Conservation (phyloP, 2,797 vertebrate genomes). For the Arrhamphus sclerolepis region DNA sequence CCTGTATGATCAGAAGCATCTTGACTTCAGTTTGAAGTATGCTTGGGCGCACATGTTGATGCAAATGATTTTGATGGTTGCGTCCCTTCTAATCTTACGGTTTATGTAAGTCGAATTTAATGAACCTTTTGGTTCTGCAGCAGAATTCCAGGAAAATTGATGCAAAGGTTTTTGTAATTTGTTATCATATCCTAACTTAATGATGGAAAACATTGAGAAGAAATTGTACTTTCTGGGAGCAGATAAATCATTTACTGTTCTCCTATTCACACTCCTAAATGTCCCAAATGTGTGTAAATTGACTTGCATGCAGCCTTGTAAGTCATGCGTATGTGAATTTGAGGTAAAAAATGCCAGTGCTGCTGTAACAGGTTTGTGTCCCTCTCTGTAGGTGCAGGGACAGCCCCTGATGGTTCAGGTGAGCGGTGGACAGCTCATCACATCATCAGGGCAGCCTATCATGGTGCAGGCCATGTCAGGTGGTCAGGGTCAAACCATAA, state of each 20-base stretch:
- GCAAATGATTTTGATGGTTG: not conserved
- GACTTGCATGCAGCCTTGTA: constrained; percentile 19
- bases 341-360: not conserved
- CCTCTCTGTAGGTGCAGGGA: constrained; percentile 88
- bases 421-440: constrained; percentile 98
- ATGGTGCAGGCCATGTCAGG: constrained; percentile 98
- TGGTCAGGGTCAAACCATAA: constrained; percentile 96
- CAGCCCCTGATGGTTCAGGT: constrained; percentile 99
- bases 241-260: not conserved
- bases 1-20: constrained; percentile 4
- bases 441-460: constrained; percentile 98
- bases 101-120: constrained; percentile 2
- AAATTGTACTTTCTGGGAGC: too few species aligned
- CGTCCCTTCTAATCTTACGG: not conserved
- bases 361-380: constrained; percentile 30
- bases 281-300: constrained; percentile 18
- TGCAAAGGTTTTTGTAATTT: too few species aligned
- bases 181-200: too few species aligned
- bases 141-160: too few species aligned
- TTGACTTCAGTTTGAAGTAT: constrained; percentile 8
- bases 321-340: not conserved
- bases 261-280: constrained; percentile 7
- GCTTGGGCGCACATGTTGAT: not conserved
- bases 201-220: too few species aligned
- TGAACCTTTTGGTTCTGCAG: not conserved